A percentile compares a stretch with the other conserved stretches of the same genome.
These are phyloP conservation scores for Coregonus sp. DNA, from an alignment of 2,797 vertebrate species.

Conservation along the genomic window DNA sequence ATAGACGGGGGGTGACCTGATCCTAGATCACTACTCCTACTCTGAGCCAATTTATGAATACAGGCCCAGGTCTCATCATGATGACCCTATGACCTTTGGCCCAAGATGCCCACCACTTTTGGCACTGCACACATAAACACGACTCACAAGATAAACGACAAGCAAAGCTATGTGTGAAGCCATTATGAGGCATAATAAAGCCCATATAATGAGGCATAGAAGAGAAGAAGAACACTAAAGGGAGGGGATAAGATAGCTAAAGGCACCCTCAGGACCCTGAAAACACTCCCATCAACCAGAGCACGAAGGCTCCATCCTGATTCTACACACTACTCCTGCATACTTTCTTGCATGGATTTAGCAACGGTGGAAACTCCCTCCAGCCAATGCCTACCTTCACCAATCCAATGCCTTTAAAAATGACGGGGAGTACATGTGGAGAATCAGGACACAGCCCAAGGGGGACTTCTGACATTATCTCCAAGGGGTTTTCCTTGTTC, in stretches of 20 bases:
- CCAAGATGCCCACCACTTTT: constrained; percentile 76
- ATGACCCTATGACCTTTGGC: constrained; percentile 45
- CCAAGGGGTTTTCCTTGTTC: not conserved
- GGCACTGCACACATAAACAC: constrained; percentile 90
- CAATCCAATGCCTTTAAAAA: constrained; percentile 52
- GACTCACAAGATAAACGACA: constrained; percentile 88
- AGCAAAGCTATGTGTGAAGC: constrained; percentile 87
- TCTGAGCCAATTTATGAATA: not conserved
- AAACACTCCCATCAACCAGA: constrained; percentile 28
- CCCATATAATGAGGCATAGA: constrained; percentile 78
- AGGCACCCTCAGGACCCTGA: constrained; percentile 79
- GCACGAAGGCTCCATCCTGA: constrained; percentile 21
- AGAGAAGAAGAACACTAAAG: constrained; percentile 76
- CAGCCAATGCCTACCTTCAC: not conserved
- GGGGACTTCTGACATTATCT: constrained; percentile 24
- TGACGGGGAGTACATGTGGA: constrained; percentile 47
- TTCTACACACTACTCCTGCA: not conserved
- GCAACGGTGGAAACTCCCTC: not conserved
- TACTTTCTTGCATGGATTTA: not conserved
- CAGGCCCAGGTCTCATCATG: constrained; percentile 39
- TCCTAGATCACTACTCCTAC: not conserved
- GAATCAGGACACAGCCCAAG: constrained; percentile 65
- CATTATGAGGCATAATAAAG: constrained; percentile 83
- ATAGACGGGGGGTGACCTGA: not conserved
- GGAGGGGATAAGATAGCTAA: constrained; percentile 78